Conservation (phyloP, 2,113 vertebrate genomes). For the Haemorhous mexicanus region DNA sequence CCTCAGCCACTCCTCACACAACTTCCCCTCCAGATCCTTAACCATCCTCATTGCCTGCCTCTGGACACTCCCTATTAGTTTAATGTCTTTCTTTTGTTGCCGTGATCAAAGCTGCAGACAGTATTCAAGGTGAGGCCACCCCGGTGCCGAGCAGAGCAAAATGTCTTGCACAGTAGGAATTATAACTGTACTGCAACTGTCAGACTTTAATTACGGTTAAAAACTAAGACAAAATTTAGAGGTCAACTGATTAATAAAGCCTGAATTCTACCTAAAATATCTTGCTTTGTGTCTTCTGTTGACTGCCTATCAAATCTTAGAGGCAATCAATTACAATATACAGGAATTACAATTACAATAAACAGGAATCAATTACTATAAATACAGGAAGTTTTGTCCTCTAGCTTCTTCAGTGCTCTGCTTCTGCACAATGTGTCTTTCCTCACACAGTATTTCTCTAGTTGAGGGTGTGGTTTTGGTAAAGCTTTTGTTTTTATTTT, state of each 20-base stretch:
- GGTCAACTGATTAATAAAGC: background rate
- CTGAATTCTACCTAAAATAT: background rate
- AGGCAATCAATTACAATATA: background rate
- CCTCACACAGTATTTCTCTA: background rate
- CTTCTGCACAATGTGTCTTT: background rate
- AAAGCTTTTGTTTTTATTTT: background rate
- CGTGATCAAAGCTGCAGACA: background rate
- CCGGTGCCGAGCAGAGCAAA: background rate
- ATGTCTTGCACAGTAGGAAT: background rate
- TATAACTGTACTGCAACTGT: background rate
- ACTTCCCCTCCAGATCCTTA: background rate
- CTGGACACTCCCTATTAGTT: background rate
- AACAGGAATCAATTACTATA: too few species aligned
- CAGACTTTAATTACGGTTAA: background rate
- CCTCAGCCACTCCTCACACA: accelerated
- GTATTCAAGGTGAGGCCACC: background rate
- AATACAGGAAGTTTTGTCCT: background rate
- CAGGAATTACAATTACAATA: too few species aligned
- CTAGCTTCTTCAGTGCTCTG: background rate
- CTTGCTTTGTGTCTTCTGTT: background rate
- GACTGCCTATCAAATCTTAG: background rate
- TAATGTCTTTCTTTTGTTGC: background rate
- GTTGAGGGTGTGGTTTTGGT: accelerated
- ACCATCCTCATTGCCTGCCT: accelerated
- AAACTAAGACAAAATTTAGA: background rate